A percentile compares a stretch with the other conserved stretches of the same genome.
Evolutionary conservation across 2,888 invertebrate genomes (phyloP).

Genomic region (Drosophila birchii): DNA sequence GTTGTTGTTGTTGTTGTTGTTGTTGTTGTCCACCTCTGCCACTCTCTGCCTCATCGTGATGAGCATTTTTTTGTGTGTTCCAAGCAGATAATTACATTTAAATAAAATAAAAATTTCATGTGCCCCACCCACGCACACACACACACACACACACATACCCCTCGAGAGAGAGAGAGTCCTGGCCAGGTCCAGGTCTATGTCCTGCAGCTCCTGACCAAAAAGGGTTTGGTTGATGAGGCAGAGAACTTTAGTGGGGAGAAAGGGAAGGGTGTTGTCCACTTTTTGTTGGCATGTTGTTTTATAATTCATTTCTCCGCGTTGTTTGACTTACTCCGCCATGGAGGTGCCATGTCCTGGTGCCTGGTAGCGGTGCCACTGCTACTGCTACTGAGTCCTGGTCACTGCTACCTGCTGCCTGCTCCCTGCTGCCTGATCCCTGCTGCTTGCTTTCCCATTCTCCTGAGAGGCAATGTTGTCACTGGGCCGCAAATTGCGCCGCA

Average conservation of each 20-base stretch:
- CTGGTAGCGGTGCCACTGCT: too few species aligned
- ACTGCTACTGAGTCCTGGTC: background rate
- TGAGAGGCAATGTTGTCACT: conserved; percentile 62
- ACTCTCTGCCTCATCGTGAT: conserved; percentile 67
- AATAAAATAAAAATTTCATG: conserved; percentile 85
- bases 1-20: conserved; percentile 23
- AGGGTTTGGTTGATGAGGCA: background rate
- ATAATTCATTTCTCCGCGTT: conserved; percentile 80
- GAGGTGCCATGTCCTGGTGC: conserved; percentile 21
- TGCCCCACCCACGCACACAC: conserved; percentile 37
- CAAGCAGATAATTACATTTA: conserved; percentile 85
- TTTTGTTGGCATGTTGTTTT: conserved; percentile 79
- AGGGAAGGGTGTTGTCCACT: conserved; percentile 17
- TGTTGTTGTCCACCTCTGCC: conserved; percentile 3
- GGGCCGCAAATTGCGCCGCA: conserved; percentile 75
- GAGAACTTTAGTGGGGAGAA: too few species aligned
- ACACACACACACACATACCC: background rate
- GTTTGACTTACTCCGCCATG: conserved; percentile 66
- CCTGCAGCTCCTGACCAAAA: background rate
- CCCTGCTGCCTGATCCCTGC: background rate
- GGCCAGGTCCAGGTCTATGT: conserved; percentile 1
- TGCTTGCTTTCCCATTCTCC: conserved; percentile 6
- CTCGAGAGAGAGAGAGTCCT: background rate
- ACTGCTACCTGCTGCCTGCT: background rate
- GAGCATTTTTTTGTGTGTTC: conserved; percentile 81